Percentiles rank a stretch among this genome's conserved stretches.
Conservation (phyloP, 2,113 vertebrate species). For the Chlorodrepanis virens region DNA sequence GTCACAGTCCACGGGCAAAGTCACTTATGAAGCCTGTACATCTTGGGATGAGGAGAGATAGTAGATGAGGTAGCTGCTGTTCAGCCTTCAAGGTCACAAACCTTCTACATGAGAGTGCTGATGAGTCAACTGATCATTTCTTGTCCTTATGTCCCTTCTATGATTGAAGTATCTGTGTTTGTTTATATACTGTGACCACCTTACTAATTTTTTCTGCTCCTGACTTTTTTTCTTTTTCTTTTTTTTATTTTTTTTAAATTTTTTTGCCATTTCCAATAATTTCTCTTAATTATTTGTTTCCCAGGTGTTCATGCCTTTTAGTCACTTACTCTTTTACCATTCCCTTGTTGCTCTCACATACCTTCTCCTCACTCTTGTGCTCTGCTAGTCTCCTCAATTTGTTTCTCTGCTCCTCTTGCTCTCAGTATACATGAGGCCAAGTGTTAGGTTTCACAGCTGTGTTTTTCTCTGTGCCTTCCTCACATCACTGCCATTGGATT, state of each 20-base stretch:
- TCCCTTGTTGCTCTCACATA: not conserved
- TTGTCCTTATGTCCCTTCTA: not conserved
- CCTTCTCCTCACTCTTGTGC: not conserved
- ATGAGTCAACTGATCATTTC: not conserved
- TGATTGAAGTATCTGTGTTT: not conserved
- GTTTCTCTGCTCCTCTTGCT: slow-evolving; percentile 15
- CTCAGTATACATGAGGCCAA: slow-evolving; percentile 9
- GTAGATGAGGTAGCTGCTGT: not conserved
- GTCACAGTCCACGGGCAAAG: not conserved
- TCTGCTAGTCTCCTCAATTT: not conserved
- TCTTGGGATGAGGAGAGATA: not conserved
- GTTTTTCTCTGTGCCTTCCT: slow-evolving; percentile 38
- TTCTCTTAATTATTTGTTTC: not conserved
- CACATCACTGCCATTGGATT: slow-evolving; percentile 66
- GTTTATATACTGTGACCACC: not conserved
- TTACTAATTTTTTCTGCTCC: not conserved
- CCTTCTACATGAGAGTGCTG: not conserved
- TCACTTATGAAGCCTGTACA: not conserved
- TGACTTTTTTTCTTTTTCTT: not conserved
- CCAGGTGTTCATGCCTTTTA: not conserved
- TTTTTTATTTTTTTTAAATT: too few relatives aligned
- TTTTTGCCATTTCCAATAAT: not conserved
- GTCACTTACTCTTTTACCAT: not conserved
- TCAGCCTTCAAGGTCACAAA: not conserved
- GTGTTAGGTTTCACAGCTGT: slow-evolving; percentile 70